phyloP scores from a whole-genome alignment of 2,797 vertebrate species.

The Onychomys arenicola region DNA sequence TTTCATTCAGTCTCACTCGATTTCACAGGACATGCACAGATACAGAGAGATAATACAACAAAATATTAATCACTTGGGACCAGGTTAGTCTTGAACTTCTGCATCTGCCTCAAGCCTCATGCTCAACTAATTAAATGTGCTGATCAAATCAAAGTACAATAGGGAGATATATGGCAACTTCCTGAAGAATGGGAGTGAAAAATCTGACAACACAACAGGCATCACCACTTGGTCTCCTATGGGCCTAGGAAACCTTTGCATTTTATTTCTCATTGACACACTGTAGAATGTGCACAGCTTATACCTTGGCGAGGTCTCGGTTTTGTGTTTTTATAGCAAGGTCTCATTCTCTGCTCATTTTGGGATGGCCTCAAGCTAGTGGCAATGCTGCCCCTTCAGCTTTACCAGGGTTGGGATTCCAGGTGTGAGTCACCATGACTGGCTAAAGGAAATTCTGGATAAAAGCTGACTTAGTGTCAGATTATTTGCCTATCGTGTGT shows the following conservation, averaged over 20 bases:
- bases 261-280: neutral
- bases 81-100: neutral
- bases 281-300: neutral
- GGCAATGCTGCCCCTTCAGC: neutral
- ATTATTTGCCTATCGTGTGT: neutral
- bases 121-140: neutral
- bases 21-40: neutral
- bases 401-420: neutral
- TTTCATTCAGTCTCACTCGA: neutral
- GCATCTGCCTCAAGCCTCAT: neutral
- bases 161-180: constrained; percentile 23
- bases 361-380: neutral
- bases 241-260: neutral
- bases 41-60: neutral
- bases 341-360: neutral
- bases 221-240: neutral
- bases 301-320: neutral
- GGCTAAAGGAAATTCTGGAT: neutral
- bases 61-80: neutral
- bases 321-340: neutral
- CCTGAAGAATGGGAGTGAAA: constrained; percentile 53
- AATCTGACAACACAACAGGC: neutral
- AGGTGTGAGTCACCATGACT: neutral
- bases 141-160: neutral
- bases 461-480: neutral